These are phyloP conservation scores for Raja brachyura DNA, from an alignment of 2,113 vertebrate species.

Conservation along the genomic window DNA sequence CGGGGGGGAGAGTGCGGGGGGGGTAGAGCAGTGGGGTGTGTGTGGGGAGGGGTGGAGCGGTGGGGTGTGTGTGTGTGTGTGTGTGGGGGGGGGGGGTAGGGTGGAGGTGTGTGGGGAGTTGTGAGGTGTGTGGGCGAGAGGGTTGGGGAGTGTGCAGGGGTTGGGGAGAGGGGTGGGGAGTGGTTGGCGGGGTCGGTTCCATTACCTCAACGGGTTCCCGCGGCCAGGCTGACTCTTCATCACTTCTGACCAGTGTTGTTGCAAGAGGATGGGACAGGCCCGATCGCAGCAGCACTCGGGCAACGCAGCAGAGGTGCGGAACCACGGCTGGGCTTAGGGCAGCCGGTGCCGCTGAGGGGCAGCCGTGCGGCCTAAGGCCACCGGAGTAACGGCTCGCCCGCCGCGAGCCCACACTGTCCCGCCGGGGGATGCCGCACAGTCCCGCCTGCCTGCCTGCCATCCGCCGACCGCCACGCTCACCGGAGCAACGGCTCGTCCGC, in stretches of 20 bases:
- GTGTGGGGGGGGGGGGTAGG: neutral
- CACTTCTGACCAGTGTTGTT: too few species aligned
- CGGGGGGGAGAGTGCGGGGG: neutral
- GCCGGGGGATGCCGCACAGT: conserved; percentile 32
- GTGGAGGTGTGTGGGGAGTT: too few species aligned
- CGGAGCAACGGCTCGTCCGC: conserved; percentile 38
- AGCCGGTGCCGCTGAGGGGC: too few species aligned
- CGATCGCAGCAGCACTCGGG: neutral
- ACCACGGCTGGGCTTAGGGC: neutral
- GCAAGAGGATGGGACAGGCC: neutral
- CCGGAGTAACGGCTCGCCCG: too few species aligned
- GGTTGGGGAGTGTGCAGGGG: neutral
- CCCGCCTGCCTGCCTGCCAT: conserved; percentile 35
- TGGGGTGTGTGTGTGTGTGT: accelerated
- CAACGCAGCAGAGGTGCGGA: neutral
- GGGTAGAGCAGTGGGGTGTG: accelerated
- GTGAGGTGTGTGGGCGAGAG: too few species aligned
- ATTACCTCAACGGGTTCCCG: neutral
- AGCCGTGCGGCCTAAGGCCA: too few species aligned
- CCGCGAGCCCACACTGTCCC: too few species aligned
- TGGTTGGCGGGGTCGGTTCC: too few species aligned
- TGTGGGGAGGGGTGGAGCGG: accelerated
- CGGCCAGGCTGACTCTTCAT: neutral
- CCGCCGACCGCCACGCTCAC: conserved; percentile 39
- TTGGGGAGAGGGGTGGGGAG: too few species aligned